Conservation (phyloP, 92 coral and sea anemone genomes). For the Epizoanthus scotinus region DNA sequence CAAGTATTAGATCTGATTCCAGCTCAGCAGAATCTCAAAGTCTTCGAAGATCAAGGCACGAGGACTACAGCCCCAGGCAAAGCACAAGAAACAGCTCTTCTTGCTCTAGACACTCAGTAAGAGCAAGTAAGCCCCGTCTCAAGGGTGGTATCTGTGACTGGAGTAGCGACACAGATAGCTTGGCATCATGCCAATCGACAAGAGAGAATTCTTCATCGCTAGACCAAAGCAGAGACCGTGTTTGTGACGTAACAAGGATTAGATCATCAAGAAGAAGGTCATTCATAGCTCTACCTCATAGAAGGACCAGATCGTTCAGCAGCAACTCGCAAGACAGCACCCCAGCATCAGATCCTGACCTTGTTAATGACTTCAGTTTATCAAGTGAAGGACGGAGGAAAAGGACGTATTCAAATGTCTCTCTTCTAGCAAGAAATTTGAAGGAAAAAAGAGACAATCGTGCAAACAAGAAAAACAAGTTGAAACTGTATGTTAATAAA, state of each 20-base stretch:
- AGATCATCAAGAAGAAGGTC: background rate
- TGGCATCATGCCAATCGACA: background rate
- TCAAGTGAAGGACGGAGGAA: background rate
- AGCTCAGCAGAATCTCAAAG: background rate
- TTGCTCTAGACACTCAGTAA: background rate
- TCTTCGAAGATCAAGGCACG: background rate
- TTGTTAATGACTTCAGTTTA: background rate
- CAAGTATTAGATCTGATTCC: background rate
- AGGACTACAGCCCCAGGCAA: background rate
- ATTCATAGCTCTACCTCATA: background rate
- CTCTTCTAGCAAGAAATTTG: background rate
- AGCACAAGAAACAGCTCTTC: background rate
- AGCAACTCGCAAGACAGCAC: background rate
- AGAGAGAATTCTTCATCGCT: background rate
- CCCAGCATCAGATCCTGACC: background rate
- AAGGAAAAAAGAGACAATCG: background rate
- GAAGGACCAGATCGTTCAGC: background rate
- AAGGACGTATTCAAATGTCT: background rate
- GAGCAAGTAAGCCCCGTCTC: too few relatives aligned
- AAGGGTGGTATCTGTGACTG: background rate
- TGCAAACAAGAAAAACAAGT: background rate
- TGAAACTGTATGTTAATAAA: background rate
- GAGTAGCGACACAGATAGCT: background rate
- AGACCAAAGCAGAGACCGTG: background rate
- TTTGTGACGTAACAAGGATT: too few relatives aligned